Evolutionary conservation across 2,888 invertebrate species (phyloP), one percentile per base, ranked within the genome.

Genomic region (Exocentrus adspersus): DNA sequence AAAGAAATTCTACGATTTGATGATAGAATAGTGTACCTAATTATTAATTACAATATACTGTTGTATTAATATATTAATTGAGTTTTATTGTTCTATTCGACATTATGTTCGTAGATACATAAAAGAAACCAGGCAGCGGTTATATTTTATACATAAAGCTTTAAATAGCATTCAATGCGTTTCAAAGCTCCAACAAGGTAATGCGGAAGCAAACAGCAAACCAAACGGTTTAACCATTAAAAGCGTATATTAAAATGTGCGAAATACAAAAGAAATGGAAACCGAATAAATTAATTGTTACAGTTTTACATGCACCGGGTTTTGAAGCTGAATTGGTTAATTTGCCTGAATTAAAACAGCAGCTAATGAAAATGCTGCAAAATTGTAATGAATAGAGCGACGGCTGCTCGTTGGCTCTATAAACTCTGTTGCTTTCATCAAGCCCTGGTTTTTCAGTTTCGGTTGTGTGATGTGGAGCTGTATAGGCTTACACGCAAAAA

Each of bases 351-450:
- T 61, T 54, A 54, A 61, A 61, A 54, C 61, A 54, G 54, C 41
- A 42, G 61, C 54, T 54, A 61, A 61, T 61, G 61, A 61, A 61
- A 61, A 61, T 61, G 61, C 54, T 61, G 45, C 61, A 61, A 21
- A 54, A 61, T 54, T 61, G 54, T 61, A 54, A 61, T 61, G 61
- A 61, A 61, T 61, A 61, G 61, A 66, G 60, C 67, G 65, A 43
- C 14, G 54, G 43, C 24, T 54, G 43, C 19, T 28, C 43, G 41
- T 16, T 43, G 54, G 43, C 54, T 43, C 43, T 54, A 54, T 54
- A n/a, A n/a, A 37, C 28, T 43, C 43, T 43, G 42, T 43, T 28
- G 24, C 54, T 54, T 17, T 54, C 54, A 54, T 54, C 54, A 30
- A n/a, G 53, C 16, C 53, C 41, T 21, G 43, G 54, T 54, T 54